phyloP scores from a whole-genome alignment of 2,888 invertebrate species.

The Nomada flava region DNA sequence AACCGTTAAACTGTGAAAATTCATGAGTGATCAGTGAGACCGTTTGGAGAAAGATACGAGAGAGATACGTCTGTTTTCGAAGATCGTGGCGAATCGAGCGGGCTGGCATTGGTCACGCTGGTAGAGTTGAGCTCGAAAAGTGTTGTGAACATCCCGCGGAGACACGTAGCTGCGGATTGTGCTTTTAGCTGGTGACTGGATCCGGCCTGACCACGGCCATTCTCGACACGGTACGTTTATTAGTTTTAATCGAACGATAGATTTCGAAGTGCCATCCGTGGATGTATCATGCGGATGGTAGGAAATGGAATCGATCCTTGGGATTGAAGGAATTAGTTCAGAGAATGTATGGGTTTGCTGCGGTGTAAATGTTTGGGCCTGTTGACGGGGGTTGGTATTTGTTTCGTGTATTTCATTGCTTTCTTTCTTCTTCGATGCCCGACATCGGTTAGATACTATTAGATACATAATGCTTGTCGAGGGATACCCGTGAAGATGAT shows the following conservation, averaged over 20 bases:
- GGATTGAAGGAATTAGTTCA: neutral
- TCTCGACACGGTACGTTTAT: conserved; percentile 83
- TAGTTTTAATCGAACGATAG: neutral
- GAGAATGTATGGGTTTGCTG: neutral
- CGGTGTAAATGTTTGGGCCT: neutral
- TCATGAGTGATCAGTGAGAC: conserved; percentile 66
- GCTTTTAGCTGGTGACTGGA: conserved; percentile 82
- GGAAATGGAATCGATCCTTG: neutral
- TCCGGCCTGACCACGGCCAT: conserved; percentile 85
- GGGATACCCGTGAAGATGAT: no score
- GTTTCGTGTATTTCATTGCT: no score
- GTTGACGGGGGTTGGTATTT: no score
- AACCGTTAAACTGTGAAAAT: conserved; percentile 62
- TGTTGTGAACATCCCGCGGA: conserved; percentile 60
- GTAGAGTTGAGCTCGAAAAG: conserved; percentile 49
- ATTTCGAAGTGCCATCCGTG: neutral
- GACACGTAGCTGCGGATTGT: conserved; percentile 78
- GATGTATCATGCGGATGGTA: neutral
- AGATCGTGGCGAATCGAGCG: conserved; percentile 33
- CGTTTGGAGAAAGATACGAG: conserved; percentile 11
- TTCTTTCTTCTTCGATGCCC: no score
- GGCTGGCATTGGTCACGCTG: conserved; percentile 21
- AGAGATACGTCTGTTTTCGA: neutral
- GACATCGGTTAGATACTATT: no score
- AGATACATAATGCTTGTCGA: no score